These are phyloP conservation scores for Drosophila navojoa DNA, from an alignment of 1,140 invertebrate genomes.

Conservation along the genomic window DNA sequence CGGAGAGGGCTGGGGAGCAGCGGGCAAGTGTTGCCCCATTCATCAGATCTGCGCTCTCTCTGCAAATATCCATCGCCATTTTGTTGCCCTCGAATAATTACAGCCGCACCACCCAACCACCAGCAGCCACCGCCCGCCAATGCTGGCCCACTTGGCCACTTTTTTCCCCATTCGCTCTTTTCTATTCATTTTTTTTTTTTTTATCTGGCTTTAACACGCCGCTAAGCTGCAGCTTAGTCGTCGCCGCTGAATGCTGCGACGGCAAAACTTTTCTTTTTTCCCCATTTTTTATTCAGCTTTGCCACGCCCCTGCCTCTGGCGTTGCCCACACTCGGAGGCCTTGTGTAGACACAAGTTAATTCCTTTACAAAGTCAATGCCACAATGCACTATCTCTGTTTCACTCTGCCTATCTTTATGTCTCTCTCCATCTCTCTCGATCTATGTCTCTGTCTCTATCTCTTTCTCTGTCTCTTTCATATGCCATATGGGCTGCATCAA, in stretches of 20 bases:
- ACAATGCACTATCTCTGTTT: neutral
- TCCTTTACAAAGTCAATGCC: slow-evolving; percentile 61
- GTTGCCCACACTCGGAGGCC: slow-evolving; percentile 13
- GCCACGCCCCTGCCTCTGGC: neutral
- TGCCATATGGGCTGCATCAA: no score
- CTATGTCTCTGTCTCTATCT: neutral
- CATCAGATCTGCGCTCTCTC: slow-evolving; percentile 12
- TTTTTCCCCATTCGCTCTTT: neutral
- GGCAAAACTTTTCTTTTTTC: slow-evolving; percentile 34
- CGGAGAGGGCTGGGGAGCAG: no score
- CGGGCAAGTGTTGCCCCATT: neutral
- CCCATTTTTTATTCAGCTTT: slow-evolving; percentile 19
- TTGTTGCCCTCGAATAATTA: slow-evolving; percentile 59
- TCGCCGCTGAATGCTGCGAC: slow-evolving; percentile 38
- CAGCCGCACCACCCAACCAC: neutral
- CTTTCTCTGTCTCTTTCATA: no score
- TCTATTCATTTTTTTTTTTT: slow-evolving; percentile 11
- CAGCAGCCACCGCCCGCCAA: neutral
- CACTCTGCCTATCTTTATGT: no score
- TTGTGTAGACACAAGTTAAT: slow-evolving; percentile 68
- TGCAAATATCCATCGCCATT: slow-evolving; percentile 32
- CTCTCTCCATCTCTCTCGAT: neutral
- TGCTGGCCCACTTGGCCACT: neutral
- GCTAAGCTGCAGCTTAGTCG: slow-evolving; percentile 65
- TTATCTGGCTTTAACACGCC: slow-evolving; percentile 48